Percentiles rank a stretch among this genome's conserved stretches.
Evolutionary conservation across 1,140 invertebrate species (phyloP).

Genomic region (Pseudomyrmex pallidus): DNA sequence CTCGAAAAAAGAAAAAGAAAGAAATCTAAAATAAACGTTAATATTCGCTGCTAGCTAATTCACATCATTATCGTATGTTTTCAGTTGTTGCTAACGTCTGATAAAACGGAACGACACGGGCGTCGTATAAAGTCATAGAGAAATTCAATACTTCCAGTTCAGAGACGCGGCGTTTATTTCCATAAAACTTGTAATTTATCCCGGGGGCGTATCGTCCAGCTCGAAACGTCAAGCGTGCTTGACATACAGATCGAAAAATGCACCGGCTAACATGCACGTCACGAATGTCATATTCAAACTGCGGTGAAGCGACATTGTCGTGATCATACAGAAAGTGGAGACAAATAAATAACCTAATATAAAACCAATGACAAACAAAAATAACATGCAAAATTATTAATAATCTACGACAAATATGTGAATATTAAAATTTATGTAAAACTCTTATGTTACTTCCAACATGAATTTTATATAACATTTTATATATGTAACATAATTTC

Average conservation of each 20-base stretch:
- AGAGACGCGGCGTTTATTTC: slow-evolving; percentile 36
- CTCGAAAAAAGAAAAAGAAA: background rate
- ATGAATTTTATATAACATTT: no score
- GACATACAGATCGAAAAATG: slow-evolving; percentile 3
- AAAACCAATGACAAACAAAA: background rate
- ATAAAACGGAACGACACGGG: slow-evolving; percentile 13
- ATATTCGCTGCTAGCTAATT: background rate
- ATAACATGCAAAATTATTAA: background rate
- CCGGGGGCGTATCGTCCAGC: slow-evolving; percentile 39
- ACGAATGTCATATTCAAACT: background rate
- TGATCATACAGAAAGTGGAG: background rate
- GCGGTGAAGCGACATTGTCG: background rate
- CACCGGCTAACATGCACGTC: background rate
- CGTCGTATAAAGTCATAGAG: background rate
- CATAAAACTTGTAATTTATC: slow-evolving; percentile 49
- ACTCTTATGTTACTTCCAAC: no score
- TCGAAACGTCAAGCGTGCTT: slow-evolving; percentile 25
- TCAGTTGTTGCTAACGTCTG: slow-evolving; percentile 36
- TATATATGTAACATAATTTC: no score
- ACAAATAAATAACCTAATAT: background rate
- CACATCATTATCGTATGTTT: slow-evolving; percentile 35
- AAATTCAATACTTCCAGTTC: slow-evolving; percentile 39
- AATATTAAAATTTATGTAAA: no score
- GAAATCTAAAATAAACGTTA: background rate
- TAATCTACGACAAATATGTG: background rate